Percentiles rank a stretch among this genome's conserved stretches.
These are phyloP conservation scores for Anser brachyrhynchus DNA, from an alignment of 2,113 vertebrate species.

Conservation along the genomic window DNA sequence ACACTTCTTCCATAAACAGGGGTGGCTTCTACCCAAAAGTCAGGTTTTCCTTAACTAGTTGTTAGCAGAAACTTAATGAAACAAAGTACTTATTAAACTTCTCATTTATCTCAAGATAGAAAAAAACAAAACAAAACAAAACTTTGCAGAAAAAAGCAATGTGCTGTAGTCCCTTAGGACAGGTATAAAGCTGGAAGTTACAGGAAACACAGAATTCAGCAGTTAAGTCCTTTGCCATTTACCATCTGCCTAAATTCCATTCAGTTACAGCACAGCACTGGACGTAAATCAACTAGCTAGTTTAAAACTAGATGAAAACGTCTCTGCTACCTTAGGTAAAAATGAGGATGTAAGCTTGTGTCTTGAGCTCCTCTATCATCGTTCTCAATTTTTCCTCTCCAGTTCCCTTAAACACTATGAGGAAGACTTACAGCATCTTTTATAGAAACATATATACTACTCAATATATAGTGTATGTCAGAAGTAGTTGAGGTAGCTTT, in stretches of 20 bases:
- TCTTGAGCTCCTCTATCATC: neutral
- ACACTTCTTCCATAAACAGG: neutral
- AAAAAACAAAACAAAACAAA: neutral
- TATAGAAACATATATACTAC: fast-evolving
- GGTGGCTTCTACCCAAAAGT: neutral
- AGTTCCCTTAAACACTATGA: neutral
- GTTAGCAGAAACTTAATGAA: neutral
- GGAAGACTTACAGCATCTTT: neutral
- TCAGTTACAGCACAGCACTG: neutral
- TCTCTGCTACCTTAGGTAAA: neutral
- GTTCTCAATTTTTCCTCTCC: neutral
- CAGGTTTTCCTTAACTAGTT: neutral
- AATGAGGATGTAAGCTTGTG: neutral
- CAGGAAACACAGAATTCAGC: neutral
- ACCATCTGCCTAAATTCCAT: neutral
- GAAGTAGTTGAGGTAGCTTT: neutral
- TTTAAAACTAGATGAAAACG: neutral
- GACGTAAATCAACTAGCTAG: neutral
- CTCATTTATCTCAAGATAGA: neutral
- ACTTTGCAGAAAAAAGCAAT: neutral
- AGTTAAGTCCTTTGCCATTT: neutral
- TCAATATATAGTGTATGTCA: fast-evolving
- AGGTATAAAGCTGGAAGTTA: neutral
- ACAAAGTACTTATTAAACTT: neutral
- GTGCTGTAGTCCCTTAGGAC: neutral